A percentile compares a stretch with the other conserved stretches of the same genome.
Evolutionary conservation across 2,888 invertebrate genomes (phyloP).

Genomic region (Macrosiphum euphorbiae): DNA sequence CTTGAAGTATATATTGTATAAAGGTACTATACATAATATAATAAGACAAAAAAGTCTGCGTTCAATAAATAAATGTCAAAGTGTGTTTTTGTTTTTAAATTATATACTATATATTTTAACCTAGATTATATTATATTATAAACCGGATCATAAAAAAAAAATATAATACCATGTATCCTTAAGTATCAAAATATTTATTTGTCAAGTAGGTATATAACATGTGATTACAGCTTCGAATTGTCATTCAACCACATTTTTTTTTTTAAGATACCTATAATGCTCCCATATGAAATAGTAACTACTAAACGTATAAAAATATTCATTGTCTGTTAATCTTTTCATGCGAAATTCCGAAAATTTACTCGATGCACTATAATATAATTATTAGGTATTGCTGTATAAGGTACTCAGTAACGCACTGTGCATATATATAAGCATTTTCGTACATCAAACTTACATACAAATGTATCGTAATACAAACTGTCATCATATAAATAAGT

Average conservation of each 20-base stretch:
- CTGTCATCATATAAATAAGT: neutral
- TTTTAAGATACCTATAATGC: neutral
- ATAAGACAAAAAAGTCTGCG: neutral
- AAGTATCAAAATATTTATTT: neutral
- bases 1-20: neutral
- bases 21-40: neutral
- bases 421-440: neutral
- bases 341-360: neutral
- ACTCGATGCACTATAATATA: neutral
- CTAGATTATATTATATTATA: neutral
- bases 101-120: neutral
- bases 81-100: neutral
- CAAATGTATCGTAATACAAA: neutral
- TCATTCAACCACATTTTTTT: neutral
- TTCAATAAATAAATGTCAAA: conserved; percentile 4
- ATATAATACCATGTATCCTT: neutral
- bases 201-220: neutral
- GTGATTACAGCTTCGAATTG: neutral
- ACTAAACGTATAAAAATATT: neutral
- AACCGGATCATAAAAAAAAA: neutral
- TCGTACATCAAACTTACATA: neutral
- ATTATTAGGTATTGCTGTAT: neutral
- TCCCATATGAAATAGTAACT: neutral
- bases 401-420: neutral
- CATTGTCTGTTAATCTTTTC: neutral